Conservation (phyloP, 2,888 invertebrate genomes). For the Cyclophora albipunctata region DNA sequence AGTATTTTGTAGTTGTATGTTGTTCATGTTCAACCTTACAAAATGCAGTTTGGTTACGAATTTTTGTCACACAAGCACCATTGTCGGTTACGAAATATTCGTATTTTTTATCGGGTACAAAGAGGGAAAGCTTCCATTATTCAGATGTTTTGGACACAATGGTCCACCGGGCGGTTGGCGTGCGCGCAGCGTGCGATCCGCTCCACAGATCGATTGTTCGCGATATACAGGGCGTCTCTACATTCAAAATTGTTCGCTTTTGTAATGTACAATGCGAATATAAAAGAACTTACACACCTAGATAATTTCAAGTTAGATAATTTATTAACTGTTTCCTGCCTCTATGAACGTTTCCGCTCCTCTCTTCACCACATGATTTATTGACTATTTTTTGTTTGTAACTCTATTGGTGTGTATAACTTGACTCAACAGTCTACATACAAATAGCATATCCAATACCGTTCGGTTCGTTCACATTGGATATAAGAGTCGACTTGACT, state of each 20-base stretch:
- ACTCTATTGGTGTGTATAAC: constrained; percentile 2
- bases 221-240: constrained; percentile 52
- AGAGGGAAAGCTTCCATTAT: constrained; percentile 64
- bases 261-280: constrained; percentile 50
- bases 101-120: constrained; percentile 60
- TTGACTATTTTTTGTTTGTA: constrained; percentile 16
- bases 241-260: constrained; percentile 60
- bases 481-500: too few relatives aligned
- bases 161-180: constrained; percentile 47
- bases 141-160: constrained; percentile 61
- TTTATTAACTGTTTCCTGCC: constrained; percentile 61
- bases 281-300: constrained; percentile 55
- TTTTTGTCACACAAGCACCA: constrained; percentile 40
- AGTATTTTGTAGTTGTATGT: too few relatives aligned
- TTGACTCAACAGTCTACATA: too few relatives aligned
- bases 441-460: too few relatives aligned
- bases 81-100: constrained; percentile 60
- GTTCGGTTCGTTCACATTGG: too few relatives aligned
- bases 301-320: constrained; percentile 41
- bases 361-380: constrained; percentile 32
- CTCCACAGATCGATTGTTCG: constrained; percentile 60
- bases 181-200: constrained; percentile 68
- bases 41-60: constrained; percentile 26
- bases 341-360: constrained; percentile 23
- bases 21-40: too few relatives aligned